Base-by-base conservation (phyloP, 37 sponge, comb jelly and placozoan species). In the Agelas oroides region DNA sequence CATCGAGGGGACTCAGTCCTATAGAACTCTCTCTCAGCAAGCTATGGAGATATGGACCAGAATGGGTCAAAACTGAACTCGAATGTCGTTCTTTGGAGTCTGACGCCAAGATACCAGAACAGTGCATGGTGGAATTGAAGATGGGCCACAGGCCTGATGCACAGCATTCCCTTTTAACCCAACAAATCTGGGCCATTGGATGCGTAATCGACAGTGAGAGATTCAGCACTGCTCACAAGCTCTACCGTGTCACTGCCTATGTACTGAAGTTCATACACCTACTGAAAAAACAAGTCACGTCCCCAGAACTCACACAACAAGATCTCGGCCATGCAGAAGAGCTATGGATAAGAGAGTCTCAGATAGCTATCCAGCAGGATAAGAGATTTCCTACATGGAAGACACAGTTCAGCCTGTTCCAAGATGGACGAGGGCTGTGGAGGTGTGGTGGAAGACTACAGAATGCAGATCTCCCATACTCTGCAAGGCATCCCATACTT, bases 311-410 rank as follows among this genome's bases (percentile, higher is more conserved):
- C 19, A 68, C 82, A 70, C 28, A 23, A 35, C 19, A 30, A 13
- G 75, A 84, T 41, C 30, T 84, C 17, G 46, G 53, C 0, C 11
- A 59, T 8, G 73, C 84, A 23, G 84, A 73, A 40, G 65, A 61
- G 33, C 24, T 84, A n/a, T 84, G 84, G 75, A 73, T 84, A 52
- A n/a, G 25, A 30, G 75, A 73, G 65, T 36, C 71, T 27, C 82
- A 70, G 82, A 64, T 30, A 17, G 34, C 39, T 59, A 17, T 79
- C 28, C 1, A 25, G 57, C 35, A 55, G 33, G 59, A 81, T 24
- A n/a, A 81, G 56, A 70, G 20, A 70, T 81, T 81, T 70, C 65
- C 56, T 12, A 80, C 58, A 8, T 80, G 69, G 71, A 81, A 70
- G 82, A 70, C 23, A 19, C 71, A 81, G 31, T 81, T 81, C 54